Evolutionary conservation across 2,113 vertebrate genomes (phyloP), one percentile per base, ranked within the genome.

Genomic region (Otocyon megalotis): DNA sequence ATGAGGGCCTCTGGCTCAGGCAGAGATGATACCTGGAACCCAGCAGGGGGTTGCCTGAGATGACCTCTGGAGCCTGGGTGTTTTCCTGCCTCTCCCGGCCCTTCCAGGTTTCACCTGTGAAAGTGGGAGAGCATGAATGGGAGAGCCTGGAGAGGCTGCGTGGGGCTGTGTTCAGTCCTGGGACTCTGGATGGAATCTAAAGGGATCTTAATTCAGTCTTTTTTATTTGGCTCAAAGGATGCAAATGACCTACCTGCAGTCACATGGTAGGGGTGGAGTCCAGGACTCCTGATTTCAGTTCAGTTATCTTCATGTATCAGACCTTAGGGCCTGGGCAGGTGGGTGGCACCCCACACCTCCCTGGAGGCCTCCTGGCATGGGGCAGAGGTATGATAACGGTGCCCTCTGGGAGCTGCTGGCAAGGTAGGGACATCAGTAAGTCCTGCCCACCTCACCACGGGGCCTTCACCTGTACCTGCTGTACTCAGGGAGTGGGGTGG

Each of bases 361-460:
- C 19, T 2, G 2, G 76, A 87, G 28, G 54, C 50, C 56, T 90
- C 50, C 32, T 28, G 56, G 67, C 28, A 3, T 26, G 20, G 20
- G 48, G 67, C 15, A 37, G 9, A 48, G 2, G 71, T 50, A 19
- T 22, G 26, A 65, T 24, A 93, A 19, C 7, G 2, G 67, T 43
- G 58, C 12, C 15, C 62, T 32, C 28, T 4, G 19, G 67, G 90
- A 48, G 65, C 43, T 56, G 4, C 24, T 1, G 12, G 19, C 2
- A 12, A 74, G 32, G 15, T 15, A 7, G 50, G 12, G 32, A 26
- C 32, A 48, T 26, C 19, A 2, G 11, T 5, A 3, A 74, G 54
- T 17, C 48, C 67, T 0, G 15, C 26, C 28, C 1, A 1, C 53
- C 43, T 67, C 22, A 5, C 19, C 53, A 10, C 0, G 1, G 20